Evolutionary conservation across 2,797 vertebrate species (phyloP).

Genomic region (Neosilurus mollespiculum): DNA sequence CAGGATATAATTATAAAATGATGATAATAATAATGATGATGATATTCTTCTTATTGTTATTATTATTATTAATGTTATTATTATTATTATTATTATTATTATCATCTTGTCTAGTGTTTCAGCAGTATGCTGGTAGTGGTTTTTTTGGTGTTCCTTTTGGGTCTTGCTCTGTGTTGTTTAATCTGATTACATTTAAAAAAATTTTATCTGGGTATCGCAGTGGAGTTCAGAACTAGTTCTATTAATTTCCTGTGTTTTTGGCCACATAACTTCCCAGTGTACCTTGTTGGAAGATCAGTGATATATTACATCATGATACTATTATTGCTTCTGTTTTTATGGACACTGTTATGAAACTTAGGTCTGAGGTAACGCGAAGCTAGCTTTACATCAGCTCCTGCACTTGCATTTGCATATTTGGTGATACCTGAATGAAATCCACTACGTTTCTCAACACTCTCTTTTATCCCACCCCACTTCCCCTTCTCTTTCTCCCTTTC

Average conservation of each 20-base stretch:
- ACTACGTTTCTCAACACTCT: constrained; percentile 36
- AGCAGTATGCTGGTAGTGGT: not conserved
- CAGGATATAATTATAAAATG: too few relatives aligned
- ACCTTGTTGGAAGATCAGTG: constrained; percentile 26
- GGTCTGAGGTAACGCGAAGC: constrained; percentile 10
- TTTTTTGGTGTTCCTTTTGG: not conserved
- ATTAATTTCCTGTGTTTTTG: constrained; percentile 50
- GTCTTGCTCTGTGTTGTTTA: not conserved
- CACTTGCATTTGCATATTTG: constrained; percentile 28
- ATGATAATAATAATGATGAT: too few relatives aligned
- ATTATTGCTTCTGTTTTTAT: constrained; percentile 18
- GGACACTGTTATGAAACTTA: not conserved
- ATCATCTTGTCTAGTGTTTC: not conserved
- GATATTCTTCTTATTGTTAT: too few relatives aligned
- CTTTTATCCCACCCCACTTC: constrained; percentile 1
- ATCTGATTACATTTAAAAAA: not conserved
- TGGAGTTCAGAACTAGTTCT: constrained; percentile 23
- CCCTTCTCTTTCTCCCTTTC: constrained; percentile 32
- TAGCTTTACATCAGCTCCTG: not conserved
- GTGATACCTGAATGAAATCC: constrained; percentile 24
- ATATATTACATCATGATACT: constrained; percentile 37
- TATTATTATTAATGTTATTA: not conserved
- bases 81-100: not conserved
- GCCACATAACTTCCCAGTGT: constrained; percentile 20
- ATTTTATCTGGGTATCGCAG: not conserved